Conservation (phyloP, 2,888 invertebrate species). For the Leptinotarsa haldemani region DNA sequence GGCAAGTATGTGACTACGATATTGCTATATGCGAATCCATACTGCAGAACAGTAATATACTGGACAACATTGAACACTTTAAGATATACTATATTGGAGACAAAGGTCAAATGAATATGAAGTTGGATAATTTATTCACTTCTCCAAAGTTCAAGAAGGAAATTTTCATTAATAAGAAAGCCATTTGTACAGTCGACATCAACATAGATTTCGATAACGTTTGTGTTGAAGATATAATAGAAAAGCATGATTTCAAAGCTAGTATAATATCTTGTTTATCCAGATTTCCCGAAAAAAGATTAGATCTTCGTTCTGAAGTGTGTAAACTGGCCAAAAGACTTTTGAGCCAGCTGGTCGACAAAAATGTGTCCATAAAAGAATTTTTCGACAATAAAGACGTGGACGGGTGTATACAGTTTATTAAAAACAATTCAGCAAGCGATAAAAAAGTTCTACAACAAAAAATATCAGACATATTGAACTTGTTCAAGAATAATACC, state of each 20-base stretch:
- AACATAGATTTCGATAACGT: neutral
- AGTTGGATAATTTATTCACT: constrained; percentile 13
- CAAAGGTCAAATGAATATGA: constrained; percentile 4
- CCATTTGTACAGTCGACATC: neutral
- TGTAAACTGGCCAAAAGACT: constrained; percentile 12
- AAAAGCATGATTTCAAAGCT: neutral
- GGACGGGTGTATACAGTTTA: constrained; percentile 9
- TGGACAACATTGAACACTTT: constrained; percentile 3
- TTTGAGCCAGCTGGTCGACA: constrained; percentile 4
- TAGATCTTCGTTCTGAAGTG: neutral
- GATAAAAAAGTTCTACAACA: neutral
- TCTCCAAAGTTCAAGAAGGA: neutral
- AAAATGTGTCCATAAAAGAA: neutral
- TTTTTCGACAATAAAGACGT: constrained; percentile 18
- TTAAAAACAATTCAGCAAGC: neutral
- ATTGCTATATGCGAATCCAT: too few species aligned
- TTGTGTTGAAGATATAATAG: neutral
- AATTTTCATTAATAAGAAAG: constrained; percentile 12
- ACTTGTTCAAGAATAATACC: neutral
- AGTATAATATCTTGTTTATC: neutral
- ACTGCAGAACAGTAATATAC: neutral
- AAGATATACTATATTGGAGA: constrained; percentile 18
- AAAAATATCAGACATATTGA: neutral
- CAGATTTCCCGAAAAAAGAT: neutral
- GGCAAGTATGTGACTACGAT: neutral